Base-by-base conservation (phyloP, 2,888 invertebrate species). In the Ornithoptera alexandrae region DNA sequence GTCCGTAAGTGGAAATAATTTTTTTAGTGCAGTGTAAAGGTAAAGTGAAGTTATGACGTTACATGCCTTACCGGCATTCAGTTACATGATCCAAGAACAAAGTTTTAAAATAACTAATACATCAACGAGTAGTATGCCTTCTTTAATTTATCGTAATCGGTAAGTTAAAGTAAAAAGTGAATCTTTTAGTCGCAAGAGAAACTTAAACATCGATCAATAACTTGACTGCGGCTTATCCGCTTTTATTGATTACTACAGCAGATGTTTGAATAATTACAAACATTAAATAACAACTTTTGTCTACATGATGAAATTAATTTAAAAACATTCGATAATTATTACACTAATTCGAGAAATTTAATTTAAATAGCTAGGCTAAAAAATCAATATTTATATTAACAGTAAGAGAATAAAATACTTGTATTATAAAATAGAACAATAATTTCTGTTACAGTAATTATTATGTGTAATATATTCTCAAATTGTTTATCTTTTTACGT, bases 111-210 rank as follows among this genome's bases (percentile, higher is more conserved):
- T 82, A 82, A 90, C 88, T 80, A 90, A 90, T 81, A 83, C 84
- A 70, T 79, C 84, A 77, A 79, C 83, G 76, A 88, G 81, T 86
- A 92, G 87, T 82, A 94, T 94, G 94, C 94, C 94, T 77, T 93
- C 94, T 84, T 93, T 94, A 93, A 90, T 94, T 88, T 94, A 93
- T 87, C 93, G 93, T 88, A 94, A 94, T 92, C 93, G 94, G 94
- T 94, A 85, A 94, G 94, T 94, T 73, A 20, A 22, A 57, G 12
- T 10, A 53, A n/a, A 46, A 20, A 79, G 80, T 81, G 81, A 78
- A 46, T 76, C 79, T 76, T 73, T 79, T 70, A 72, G 73, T 73
- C 72, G 64, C 72, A 68, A 65, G 69, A 65, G 76, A 77, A 74
- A 20, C 36, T 58, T 56, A 18, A 63, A 64, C 59, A 67, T 68